These are phyloP conservation scores for Ciconia boyciana DNA, from an alignment of 2,113 vertebrate species.

Conservation along the genomic window DNA sequence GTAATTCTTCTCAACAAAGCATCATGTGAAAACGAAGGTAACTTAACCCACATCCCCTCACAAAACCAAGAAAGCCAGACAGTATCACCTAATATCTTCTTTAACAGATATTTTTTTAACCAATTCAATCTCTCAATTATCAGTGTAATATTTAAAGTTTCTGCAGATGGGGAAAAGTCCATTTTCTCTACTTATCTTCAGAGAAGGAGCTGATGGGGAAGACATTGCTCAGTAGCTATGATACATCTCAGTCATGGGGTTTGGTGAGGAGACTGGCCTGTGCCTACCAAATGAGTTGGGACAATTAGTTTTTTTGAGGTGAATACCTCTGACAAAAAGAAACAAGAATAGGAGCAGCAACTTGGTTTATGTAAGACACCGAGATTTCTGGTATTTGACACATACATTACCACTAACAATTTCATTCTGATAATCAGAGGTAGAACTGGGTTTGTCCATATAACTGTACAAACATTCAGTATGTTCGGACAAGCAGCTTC, in stretches of 20 bases:
- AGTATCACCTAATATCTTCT: background rate
- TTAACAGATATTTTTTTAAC: background rate
- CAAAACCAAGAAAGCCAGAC: background rate
- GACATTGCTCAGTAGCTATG: background rate
- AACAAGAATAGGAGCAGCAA: background rate
- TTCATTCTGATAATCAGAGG: background rate
- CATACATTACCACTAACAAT: background rate
- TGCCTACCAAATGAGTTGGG: background rate
- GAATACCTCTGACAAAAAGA: background rate
- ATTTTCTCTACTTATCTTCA: background rate
- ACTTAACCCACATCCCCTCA: background rate
- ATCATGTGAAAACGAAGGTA: background rate
- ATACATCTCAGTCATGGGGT: background rate
- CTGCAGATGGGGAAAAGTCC: background rate
- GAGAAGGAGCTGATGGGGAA: background rate
- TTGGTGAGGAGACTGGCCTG: background rate
- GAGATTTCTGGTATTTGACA: background rate
- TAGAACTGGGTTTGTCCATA: background rate
- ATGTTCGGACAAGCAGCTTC: rapidly evolving
- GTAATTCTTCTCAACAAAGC: background rate
- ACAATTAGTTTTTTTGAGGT: background rate
- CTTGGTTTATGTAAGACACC: background rate
- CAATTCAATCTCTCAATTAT: background rate
- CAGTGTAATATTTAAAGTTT: background rate
- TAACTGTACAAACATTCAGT: background rate